Conservation (phyloP, 92 coral and sea anemone genomes). For the Phymanthus crucifer region DNA sequence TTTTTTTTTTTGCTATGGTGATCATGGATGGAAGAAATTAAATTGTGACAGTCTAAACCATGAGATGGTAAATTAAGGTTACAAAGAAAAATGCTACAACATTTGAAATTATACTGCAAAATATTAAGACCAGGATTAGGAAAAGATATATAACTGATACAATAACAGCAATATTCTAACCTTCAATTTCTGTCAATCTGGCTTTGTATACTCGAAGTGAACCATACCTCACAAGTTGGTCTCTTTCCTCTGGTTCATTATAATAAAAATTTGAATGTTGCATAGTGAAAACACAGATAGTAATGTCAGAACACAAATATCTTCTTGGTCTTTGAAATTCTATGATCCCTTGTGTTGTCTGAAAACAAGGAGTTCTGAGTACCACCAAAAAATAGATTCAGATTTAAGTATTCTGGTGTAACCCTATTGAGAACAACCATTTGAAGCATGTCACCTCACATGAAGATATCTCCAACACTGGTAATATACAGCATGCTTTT, state of each 20-base stretch:
- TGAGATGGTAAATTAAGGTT: not conserved
- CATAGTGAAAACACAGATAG: slow-evolving; percentile 2
- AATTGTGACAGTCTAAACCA: not conserved
- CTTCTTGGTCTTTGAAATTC: not conserved
- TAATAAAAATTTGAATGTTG: not conserved
- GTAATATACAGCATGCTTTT: not conserved
- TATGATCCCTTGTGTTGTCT: not conserved
- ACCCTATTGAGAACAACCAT: not conserved
- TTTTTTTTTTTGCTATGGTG: too few relatives aligned
- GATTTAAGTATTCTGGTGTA: not conserved
- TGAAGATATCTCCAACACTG: not conserved
- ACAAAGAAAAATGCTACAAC: not conserved
- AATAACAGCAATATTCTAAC: slow-evolving; percentile 15
- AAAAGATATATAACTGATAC: not conserved
- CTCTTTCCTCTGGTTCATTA: not conserved
- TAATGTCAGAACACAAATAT: not conserved
- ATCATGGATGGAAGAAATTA: too few relatives aligned
- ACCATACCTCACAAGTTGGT: slow-evolving; percentile 34
- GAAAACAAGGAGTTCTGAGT: not conserved
- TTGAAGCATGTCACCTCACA: not conserved
- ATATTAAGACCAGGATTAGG: not conserved
- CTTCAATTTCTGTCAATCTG: slow-evolving; percentile 24
- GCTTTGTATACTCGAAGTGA: slow-evolving; percentile 30
- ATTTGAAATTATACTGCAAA: not conserved
- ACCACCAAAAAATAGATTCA: not conserved